These are phyloP conservation scores for Drosophila macrospina DNA, from an alignment of 2,888 invertebrate species.

Conservation along the genomic window DNA sequence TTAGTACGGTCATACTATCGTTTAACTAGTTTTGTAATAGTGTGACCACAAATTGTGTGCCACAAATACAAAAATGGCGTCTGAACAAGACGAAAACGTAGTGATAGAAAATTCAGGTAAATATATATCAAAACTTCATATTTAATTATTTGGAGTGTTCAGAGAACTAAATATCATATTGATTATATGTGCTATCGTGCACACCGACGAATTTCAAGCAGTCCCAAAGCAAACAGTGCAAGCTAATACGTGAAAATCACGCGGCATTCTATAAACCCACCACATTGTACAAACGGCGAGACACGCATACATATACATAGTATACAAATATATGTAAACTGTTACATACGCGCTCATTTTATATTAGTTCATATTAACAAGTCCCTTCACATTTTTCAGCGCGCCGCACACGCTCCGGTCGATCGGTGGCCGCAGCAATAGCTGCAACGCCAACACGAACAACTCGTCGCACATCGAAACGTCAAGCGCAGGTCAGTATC, in stretches of 20 bases:
- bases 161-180: conserved; percentile 8
- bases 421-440: conserved; percentile 83
- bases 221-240: neutral
- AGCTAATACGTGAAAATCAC: conserved; percentile 58
- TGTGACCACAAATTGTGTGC: conserved; percentile 50
- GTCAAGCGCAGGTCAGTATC: conserved; percentile 81
- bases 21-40: conserved; percentile 38
- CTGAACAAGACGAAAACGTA: conserved; percentile 84
- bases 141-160: conserved; percentile 4
- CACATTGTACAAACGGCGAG: conserved; percentile 32
- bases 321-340: conserved; percentile 5
- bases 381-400: conserved; percentile 81
- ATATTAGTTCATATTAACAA: conserved; percentile 13
- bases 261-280: conserved; percentile 53
- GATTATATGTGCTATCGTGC: neutral
- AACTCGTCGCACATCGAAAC: conserved; percentile 80
- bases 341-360: conserved; percentile 20
- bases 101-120: conserved; percentile 83
- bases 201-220: neutral
- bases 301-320: conserved; percentile 7
- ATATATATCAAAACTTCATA: conserved; percentile 17
- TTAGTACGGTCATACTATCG: conserved; percentile 27
- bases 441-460: conserved; percentile 71
- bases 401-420: conserved; percentile 87
- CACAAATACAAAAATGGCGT: conserved; percentile 84